Evolutionary conservation across 30 jellyfish, hydroid and myxozoan species (phyloP), one percentile per base, ranked within the genome.

Genomic region (Mastigias papua): DNA sequence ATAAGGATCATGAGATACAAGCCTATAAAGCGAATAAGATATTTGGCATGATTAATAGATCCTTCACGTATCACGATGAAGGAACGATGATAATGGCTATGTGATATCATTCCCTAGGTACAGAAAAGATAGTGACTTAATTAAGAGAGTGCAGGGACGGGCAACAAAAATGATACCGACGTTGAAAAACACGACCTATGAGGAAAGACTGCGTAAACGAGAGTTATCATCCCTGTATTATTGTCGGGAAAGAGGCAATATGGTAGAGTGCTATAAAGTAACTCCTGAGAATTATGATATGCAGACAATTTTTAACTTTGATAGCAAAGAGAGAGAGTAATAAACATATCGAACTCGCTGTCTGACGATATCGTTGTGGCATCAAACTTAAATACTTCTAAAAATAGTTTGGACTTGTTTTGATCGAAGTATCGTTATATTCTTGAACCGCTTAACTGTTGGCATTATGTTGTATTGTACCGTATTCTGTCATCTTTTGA

Each of bases 81-180:
- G 5, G 54, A 37, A 37, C 54, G 54, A 37, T 37, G 5, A 11
- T 37, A 37, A 37, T 37, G 54, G 23, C 17, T 2, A 19, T 57
- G 69, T 22, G 30, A 23, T 57, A 57, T 57, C 69, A 8, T 57
- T 57, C 23, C 23, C 69, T 3, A 4, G 23, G 69, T 22, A 57
- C 30, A 4, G 17, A 57, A 57, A 57, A 5, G 54, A 23, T 23
- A 16, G 69, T 57, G 69, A 57, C 23, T 23, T 57, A 19, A 60
- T 84, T 62, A 93, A 91, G 72, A 62, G 48, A 23, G 96, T 91
- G 11, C 96, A 84, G 74, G 25, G 82, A 30, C 63, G 89, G 69
- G 95, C 77, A 23, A 65, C 93, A 16, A 90, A 81, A 73, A 16
- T 69, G 77, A 31, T 89, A 16, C 89, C 89, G 28, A 93, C 82